Conservation (phyloP, 2,797 vertebrate genomes). For the Lagocephalus sceleratus region DNA sequence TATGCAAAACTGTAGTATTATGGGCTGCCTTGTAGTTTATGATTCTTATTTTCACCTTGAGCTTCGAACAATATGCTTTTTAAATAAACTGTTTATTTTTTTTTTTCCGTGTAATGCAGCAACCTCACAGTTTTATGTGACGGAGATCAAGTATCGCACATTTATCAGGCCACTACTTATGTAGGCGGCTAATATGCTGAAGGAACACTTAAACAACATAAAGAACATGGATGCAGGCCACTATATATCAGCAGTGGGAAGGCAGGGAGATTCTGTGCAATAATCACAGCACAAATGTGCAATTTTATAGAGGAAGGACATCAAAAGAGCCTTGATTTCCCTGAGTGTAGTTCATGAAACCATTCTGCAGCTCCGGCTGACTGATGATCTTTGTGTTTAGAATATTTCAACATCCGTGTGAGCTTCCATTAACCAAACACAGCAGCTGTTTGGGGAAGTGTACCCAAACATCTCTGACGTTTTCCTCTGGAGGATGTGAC, state of each 20-base stretch:
- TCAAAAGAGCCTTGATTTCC: too few relatives aligned
- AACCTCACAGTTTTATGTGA: background rate
- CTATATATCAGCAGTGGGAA: too few relatives aligned
- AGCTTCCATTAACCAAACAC: constrained; percentile 27
- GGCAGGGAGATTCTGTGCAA: too few relatives aligned
- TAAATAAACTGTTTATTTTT: constrained; percentile 54
- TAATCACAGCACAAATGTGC: too few relatives aligned
- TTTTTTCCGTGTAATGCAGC: constrained; percentile 45
- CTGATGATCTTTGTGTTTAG: too few relatives aligned
- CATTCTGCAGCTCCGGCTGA: too few relatives aligned
- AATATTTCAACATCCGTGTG: background rate
- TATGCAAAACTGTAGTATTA: constrained; percentile 93
- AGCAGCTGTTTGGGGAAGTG: constrained; percentile 34
- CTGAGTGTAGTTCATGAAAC: too few relatives aligned
- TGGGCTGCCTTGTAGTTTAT: constrained; percentile 88
- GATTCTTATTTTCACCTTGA: constrained; percentile 91
- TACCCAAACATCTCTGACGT: constrained; percentile 23
- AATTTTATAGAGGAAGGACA: too few relatives aligned
- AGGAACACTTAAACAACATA: too few relatives aligned
- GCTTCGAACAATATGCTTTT: constrained; percentile 64
- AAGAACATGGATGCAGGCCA: too few relatives aligned
- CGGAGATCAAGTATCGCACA: background rate
- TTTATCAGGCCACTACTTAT: too few relatives aligned
- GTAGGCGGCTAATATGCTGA: too few relatives aligned
- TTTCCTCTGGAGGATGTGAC: constrained; percentile 37